phyloP scores from a whole-genome alignment of 1,140 invertebrate species.

The Elysia chlorotica region DNA sequence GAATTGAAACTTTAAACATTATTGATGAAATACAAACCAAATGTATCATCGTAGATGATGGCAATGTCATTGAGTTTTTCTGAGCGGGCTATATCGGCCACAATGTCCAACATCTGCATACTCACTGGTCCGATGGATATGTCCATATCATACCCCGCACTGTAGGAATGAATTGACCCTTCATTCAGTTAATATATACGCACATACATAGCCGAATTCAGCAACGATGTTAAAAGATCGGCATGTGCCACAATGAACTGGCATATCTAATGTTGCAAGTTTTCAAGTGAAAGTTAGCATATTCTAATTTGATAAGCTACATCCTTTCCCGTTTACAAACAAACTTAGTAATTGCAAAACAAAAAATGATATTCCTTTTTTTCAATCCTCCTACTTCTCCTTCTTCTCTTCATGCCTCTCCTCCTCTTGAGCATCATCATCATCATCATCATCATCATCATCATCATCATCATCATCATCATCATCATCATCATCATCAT shows the following conservation, averaged over 20 bases:
- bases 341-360: background rate
- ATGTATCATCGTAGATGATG: constrained; percentile 84
- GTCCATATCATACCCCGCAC: constrained; percentile 8
- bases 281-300: background rate
- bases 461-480: background rate
- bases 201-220: background rate
- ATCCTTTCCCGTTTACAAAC: too few relatives aligned
- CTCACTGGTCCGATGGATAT: constrained; percentile 37
- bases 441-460: background rate
- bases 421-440: background rate
- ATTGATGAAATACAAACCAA: constrained; percentile 68
- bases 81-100: constrained; percentile 77
- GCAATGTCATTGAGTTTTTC: constrained; percentile 90
- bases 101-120: constrained; percentile 36
- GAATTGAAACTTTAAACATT: too few relatives aligned
- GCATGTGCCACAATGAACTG: background rate
- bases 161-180: constrained; percentile 14
- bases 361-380: background rate
- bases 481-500: background rate
- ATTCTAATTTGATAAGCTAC: too few relatives aligned
- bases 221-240: background rate
- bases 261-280: background rate
- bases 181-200: too few relatives aligned
- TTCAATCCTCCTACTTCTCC: background rate
- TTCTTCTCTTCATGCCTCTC: background rate